Base-by-base conservation (phyloP, 2,888 invertebrate species). In the Epiperipatus broadwayi region DNA sequence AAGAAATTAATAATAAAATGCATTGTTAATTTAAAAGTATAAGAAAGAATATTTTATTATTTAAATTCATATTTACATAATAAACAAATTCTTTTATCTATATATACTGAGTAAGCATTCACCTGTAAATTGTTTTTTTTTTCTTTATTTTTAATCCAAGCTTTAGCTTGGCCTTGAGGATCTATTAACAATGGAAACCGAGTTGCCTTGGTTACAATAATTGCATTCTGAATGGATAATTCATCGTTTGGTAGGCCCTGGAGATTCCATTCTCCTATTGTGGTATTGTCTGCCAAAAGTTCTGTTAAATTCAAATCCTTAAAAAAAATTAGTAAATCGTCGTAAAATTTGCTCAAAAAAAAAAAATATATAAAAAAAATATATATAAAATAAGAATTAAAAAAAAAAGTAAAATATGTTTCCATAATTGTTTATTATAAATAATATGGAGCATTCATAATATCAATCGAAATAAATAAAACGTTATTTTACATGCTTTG, bases 231-330 rank as follows among this genome's bases (percentile, higher is more conserved):
- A 15, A 89, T 84, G 0, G 89, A 91, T 7, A 93, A 62, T 47
- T 91, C 93, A 57, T 93, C 93, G 55, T 87, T 91, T 2, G 93
- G 93, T 21, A 93, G 61, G 14, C 93, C 91, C 64, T 93, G 87
- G 20, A 91, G 62, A 0, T 83, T 91, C 91, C 93, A 93, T 56
- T 85, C 84, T 0, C 83, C 83, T 31, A 7, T 12, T 31, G 12
- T 31, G 31, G 31, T 14, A 7, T n/a, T 31, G 31, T 25, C 7
- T 8, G n/a, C n/a, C n/a, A n/a, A n/a, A n/a, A n/a, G n/a, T n/a
- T n/a, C n/a, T n/a, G n/a, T n/a, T n/a, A 21, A 61, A 52, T 59
- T 61, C 36, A 12, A 42, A 20, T 20, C n/a, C 28, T 12, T 8
- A 39, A 21, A 22, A 3, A 5, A 21, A n/a, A 15, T 21, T 14